Evolutionary conservation across 92 coral and sea anemone genomes (phyloP), one percentile per base, ranked within the genome.

Genomic region (Umimayanthus kanabou): DNA sequence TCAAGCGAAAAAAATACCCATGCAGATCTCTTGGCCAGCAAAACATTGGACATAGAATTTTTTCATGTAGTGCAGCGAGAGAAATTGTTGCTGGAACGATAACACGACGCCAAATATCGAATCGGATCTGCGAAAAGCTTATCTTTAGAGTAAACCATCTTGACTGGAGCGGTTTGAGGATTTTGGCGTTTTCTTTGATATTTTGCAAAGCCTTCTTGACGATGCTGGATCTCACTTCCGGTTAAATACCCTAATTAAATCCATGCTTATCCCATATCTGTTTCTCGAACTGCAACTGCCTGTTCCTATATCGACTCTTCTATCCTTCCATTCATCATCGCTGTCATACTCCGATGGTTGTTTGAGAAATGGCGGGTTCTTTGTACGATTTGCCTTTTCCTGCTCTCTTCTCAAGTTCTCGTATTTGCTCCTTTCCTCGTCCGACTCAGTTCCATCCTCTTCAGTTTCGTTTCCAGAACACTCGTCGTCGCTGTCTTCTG

Each of bases 61-160:
- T 73, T 2, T 73, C 77, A 6, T 73, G 77, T 10, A 73, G 26
- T 73, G 77, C 22, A 73, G 77, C 77, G 2, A 73, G 77, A 4
- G 77, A 73, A 37, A 73, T 73, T 5, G 77, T 30, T 30, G 77
- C 77, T 30, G 77, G 77, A 28, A 73, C 45, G 42, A 73, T 73
- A 15, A 73, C 45, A 73, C 77, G 77, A 30, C 77, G 77, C 77
- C 77, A 73, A 45, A 73, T 73, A 33, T 73, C 77, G 8, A 30
- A 73, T 37, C 77, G 77, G 77, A 73, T 73, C 43, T 73, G 77
- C 39, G 47, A 14, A 73, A 73, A 73, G 45, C 22, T 73, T 40
- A 73, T 39, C 42, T 73, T 73, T 18, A 73, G 47, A 33, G 77
- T 73, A 29, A 73, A 73, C 77, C 77, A 73, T 7, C 47, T 73